A percentile compares a stretch with the other conserved stretches of the same genome.
phyloP scores from a whole-genome alignment of 2,113 vertebrate species.

The Oxyruncus cristatus region DNA sequence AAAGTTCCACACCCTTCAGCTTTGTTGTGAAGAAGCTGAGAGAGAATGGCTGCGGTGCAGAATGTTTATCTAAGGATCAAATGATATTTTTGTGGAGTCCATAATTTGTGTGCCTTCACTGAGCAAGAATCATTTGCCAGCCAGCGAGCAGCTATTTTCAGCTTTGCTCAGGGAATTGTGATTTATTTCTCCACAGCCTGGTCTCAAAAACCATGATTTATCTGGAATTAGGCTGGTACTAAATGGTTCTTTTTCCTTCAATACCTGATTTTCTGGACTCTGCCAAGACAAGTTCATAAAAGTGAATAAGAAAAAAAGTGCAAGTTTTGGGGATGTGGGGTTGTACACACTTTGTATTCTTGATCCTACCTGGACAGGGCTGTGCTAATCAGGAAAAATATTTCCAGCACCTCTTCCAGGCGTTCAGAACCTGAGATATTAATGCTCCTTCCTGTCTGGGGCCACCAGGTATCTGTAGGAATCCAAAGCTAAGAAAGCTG shows the following conservation, averaged over 20 bases:
- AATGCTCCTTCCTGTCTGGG: neutral
- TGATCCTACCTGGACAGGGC: rapidly evolving
- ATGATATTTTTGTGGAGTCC: neutral
- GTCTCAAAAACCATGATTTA: neutral
- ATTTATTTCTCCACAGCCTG: neutral
- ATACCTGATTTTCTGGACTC: neutral
- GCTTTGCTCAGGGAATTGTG: neutral
- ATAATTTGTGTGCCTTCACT: rapidly evolving
- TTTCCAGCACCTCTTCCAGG: neutral
- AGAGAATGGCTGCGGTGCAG: neutral
- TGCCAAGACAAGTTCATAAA: neutral
- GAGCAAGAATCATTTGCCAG: neutral
- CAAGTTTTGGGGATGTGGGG: neutral
- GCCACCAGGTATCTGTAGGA: rapidly evolving
- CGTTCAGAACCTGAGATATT: rapidly evolving
- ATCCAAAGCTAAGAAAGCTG: neutral
- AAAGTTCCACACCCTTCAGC: neutral
- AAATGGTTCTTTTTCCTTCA: neutral
- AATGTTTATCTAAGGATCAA: neutral
- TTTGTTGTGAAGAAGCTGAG: neutral
- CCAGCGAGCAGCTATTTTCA: neutral
- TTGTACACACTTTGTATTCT: neutral
- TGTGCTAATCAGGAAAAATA: neutral
- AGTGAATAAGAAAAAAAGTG: rapidly evolving
- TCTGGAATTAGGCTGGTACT: neutral